A percentile compares a stretch with the other conserved stretches of the same genome.
Evolutionary conservation across 2,797 vertebrate species (phyloP).

Genomic region (Microctenopoma lineatum): DNA sequence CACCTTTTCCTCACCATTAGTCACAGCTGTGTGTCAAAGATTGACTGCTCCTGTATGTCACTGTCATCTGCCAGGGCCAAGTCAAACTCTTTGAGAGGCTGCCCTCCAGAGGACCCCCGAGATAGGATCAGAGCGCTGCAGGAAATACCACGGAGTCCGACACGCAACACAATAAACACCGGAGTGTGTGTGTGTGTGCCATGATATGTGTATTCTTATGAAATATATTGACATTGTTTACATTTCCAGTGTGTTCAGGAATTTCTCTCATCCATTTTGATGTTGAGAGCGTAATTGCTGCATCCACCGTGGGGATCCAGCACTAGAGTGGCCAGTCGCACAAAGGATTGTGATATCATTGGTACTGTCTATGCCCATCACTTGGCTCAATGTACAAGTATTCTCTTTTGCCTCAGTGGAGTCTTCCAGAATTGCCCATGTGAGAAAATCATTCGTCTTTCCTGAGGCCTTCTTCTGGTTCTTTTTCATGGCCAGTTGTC

Average conservation of each 20-base stretch:
- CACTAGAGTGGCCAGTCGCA: conserved; percentile 14
- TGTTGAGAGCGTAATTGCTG: conserved; percentile 17
- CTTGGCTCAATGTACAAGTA: conserved; percentile 47
- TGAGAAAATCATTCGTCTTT: conserved; percentile 54
- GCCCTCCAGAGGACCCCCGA: conserved; percentile 63
- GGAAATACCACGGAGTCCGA: conserved; percentile 71
- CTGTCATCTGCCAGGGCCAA: conserved; percentile 62
- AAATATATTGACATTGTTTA: conserved; percentile 57
- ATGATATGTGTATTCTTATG: conserved; percentile 54
- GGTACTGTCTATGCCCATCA: conserved; percentile 36
- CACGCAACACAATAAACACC: conserved; percentile 46
- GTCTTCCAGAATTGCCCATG: conserved; percentile 49
- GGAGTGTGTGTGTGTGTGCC: background rate
- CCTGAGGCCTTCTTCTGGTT: conserved; percentile 58
- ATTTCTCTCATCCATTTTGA: conserved; percentile 10
- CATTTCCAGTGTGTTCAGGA: conserved; percentile 55
- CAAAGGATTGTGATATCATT: conserved; percentile 24
- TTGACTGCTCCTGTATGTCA: conserved; percentile 61
- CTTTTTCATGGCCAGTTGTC: conserved; percentile 49
- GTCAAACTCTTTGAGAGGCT: conserved; percentile 46
- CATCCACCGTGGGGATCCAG: conserved; percentile 15
- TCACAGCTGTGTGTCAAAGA: conserved; percentile 60
- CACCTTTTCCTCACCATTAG: conserved; percentile 74
- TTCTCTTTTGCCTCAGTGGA: conserved; percentile 57
- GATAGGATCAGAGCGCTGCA: conserved; percentile 55